Evolutionary conservation across 2,113 vertebrate species (phyloP).

Genomic region (Phocoena phocoena): DNA sequence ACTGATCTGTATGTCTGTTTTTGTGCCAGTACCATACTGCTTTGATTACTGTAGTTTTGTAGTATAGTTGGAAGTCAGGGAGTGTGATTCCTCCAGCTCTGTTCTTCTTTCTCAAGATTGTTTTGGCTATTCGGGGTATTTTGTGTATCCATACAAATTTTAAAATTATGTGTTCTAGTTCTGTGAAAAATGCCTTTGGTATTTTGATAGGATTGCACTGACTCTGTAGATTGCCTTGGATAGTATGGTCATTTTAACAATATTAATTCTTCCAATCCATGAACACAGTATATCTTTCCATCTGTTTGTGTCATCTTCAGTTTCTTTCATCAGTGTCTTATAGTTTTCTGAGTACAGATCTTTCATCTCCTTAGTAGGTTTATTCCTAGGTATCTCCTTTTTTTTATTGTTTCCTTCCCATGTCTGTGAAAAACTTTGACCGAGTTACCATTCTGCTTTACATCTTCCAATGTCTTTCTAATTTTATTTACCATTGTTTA

Average conservation of each 20-base stretch:
- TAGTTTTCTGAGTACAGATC: background rate
- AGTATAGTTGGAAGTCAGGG: too few relatives aligned
- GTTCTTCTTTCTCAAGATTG: too few relatives aligned
- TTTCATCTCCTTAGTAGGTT: background rate
- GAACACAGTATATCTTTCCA: background rate
- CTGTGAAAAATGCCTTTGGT: too few relatives aligned
- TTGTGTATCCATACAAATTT: too few relatives aligned
- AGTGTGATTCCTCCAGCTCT: too few relatives aligned
- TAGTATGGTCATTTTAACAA: background rate
- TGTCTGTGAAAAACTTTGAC: background rate
- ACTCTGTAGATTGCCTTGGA: background rate
- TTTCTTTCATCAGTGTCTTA: background rate
- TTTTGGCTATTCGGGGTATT: too few relatives aligned
- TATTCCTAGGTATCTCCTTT: background rate
- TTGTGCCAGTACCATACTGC: too few relatives aligned
- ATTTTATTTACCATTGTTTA: background rate
- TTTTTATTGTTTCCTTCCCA: background rate
- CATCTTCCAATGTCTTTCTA: background rate
- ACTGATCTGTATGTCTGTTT: too few relatives aligned
- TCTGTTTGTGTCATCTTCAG: background rate
- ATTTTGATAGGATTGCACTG: background rate
- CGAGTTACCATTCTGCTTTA: background rate
- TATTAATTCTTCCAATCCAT: background rate
- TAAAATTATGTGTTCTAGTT: too few relatives aligned
- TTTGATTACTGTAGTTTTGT: too few relatives aligned